Evolutionary conservation across 37 sponge, comb jelly and placozoan genomes (phyloP), one percentile per base, ranked within the genome.

Genomic region (Geodia barretti): DNA sequence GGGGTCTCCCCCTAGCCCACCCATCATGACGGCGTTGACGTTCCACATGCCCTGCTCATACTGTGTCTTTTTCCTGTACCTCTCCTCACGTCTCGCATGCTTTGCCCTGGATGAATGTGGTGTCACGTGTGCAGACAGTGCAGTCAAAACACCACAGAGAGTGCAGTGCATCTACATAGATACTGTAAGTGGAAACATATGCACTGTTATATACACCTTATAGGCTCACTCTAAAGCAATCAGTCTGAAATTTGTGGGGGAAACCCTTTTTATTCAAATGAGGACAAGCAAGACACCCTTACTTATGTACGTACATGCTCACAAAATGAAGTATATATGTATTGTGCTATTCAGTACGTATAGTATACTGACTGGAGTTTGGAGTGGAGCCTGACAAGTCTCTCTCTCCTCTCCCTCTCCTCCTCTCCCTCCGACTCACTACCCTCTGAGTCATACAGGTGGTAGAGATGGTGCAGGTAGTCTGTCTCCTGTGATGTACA

Each of bases 361-460:
- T 40, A 69, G 21, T 28, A 74, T 60, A 39, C 79, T 77, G 74
- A 77, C 87, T 72, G 82, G 59, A 86, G 77, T 65, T 83, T 92
- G 23, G 68, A 33, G 33, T 79, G 84, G 25, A 61, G 77, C 39
- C 42, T 41, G 23, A 58, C 39, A 40, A 80, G 60, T 41, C 68
- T 31, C 68, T 86, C 84, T 74, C 81, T 86, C 78, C 68, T 81
- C 72, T 77, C 84, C 35, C 29, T 82, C 74, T 87, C 87, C 40
- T 84, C 75, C 70, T 97, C 98, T 37, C 83, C 91, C 64, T 88
- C 92, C 26, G 88, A 85, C 58, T 87, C 88, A 62, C 84, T 85
- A 2, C 90, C 89, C 36, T 92, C 91, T 26, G 98, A 97, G 77
- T 97, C 87, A 64, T 95, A 97, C 39, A 97, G 54, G 76, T 97